phyloP scores from a whole-genome alignment of 2,113 vertebrate genomes.

The Nanorana parkeri region DNA sequence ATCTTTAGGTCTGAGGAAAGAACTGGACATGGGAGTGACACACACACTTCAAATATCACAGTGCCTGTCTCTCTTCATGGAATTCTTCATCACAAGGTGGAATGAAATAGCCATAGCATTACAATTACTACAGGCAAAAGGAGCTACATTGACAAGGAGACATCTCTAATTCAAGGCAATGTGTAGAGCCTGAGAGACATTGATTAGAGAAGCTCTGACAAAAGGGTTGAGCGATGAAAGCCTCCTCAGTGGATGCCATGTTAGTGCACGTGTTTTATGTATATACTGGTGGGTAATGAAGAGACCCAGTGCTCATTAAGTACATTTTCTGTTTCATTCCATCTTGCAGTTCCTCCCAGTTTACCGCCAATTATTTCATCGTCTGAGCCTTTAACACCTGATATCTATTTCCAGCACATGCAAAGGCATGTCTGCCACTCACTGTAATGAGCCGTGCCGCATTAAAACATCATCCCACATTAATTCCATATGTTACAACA shows the following conservation, averaged over 20 bases:
- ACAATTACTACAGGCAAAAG: not conserved
- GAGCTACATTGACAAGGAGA: not conserved
- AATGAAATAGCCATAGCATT: not conserved
- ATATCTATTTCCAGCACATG: slow-evolving; percentile 5
- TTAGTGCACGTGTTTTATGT: not conserved
- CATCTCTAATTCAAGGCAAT: too few relatives aligned
- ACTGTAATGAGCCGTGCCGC: slow-evolving; percentile 2
- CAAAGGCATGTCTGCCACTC: not conserved
- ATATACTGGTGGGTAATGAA: slow-evolving; percentile 12
- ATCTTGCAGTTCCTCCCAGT: slow-evolving; percentile 23
- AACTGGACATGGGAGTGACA: too few relatives aligned
- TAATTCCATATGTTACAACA: not conserved
- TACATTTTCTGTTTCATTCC: slow-evolving; percentile 6
- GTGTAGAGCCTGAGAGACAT: not conserved
- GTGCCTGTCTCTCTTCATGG: too few relatives aligned
- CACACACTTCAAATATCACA: too few relatives aligned
- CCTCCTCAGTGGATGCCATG: not conserved
- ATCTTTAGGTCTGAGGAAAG: too few relatives aligned
- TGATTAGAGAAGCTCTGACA: not conserved
- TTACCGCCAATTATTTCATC: slow-evolving; percentile 25
- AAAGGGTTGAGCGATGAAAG: not conserved
- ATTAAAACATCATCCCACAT: not conserved
- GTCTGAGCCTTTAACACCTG: slow-evolving; percentile 14
- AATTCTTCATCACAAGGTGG: too few relatives aligned
- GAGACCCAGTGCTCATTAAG: slow-evolving; percentile 16